Percentiles rank a stretch among this genome's conserved stretches.
Evolutionary conservation across 2,113 vertebrate genomes (phyloP).

Genomic region (Seriola rivoliana): DNA sequence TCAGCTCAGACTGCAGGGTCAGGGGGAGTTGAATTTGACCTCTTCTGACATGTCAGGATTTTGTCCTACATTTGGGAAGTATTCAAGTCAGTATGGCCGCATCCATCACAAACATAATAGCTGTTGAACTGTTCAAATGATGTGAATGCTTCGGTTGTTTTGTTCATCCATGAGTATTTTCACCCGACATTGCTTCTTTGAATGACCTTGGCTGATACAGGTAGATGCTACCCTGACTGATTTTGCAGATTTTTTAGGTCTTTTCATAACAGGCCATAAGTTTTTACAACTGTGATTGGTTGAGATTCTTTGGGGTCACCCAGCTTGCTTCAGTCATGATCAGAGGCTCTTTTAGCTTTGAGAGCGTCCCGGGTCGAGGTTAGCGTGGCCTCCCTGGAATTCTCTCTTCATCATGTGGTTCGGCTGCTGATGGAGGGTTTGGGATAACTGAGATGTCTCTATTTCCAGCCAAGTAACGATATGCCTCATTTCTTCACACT

Average conservation of each 20-base stretch:
- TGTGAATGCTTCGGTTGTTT: slow-evolving; percentile 3
- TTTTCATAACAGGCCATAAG: neutral
- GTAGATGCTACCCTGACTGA: neutral
- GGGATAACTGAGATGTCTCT: slow-evolving; percentile 71
- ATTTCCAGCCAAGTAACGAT: slow-evolving; percentile 69
- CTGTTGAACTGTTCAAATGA: slow-evolving; percentile 11
- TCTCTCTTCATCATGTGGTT: slow-evolving; percentile 56
- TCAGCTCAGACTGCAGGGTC: neutral
- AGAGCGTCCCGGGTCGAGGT: slow-evolving; percentile 28
- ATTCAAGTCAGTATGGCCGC: neutral
- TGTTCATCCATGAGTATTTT: neutral
- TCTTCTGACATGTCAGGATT: neutral
- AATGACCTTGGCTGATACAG: neutral
- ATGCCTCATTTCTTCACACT: slow-evolving; percentile 39
- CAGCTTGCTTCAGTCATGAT: slow-evolving; percentile 19
- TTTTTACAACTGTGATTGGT: neutral
- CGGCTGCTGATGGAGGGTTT: slow-evolving; percentile 17
- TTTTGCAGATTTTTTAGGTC: neutral
- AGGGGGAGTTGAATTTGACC: slow-evolving; percentile 8
- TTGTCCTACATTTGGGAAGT: slow-evolving; percentile 8
- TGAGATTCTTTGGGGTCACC: neutral
- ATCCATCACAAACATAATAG: slow-evolving; percentile 14
- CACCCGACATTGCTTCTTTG: neutral
- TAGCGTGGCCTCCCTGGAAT: slow-evolving; percentile 59
- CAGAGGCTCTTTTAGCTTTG: slow-evolving; percentile 19